phyloP scores from a whole-genome alignment of 2,113 vertebrate genomes.

The Haemorhous mexicanus region DNA sequence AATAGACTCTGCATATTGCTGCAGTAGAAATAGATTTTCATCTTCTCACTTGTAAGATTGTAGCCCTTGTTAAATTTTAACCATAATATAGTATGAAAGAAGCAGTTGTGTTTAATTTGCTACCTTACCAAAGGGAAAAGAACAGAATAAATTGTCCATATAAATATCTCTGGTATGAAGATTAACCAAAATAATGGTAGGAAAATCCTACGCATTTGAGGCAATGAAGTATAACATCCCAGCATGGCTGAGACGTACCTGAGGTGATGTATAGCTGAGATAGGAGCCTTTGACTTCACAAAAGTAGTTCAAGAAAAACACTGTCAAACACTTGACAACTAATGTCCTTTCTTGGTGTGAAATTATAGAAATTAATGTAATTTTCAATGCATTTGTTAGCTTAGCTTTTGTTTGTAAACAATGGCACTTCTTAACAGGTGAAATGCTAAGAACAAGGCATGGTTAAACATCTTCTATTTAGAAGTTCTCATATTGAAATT shows the following conservation, averaged over 20 bases:
- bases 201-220: background rate
- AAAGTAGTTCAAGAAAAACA: background rate
- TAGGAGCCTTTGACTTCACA: background rate
- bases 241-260: background rate
- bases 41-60: background rate
- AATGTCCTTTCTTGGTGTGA: background rate
- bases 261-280: background rate
- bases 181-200: background rate
- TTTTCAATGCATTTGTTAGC: background rate
- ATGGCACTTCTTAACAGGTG: background rate
- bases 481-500: background rate
- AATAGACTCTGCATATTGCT: background rate
- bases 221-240: background rate
- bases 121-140: background rate
- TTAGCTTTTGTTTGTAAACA: background rate
- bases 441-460: background rate
- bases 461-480: background rate
- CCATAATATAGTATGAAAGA: background rate
- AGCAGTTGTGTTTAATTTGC: background rate
- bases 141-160: background rate
- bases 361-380: background rate
- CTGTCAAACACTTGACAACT: background rate
- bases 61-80: background rate
- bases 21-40: background rate
- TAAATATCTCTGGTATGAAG: background rate